Evolutionary conservation across 2,113 vertebrate genomes (phyloP), one percentile per base, ranked within the genome.

Genomic region (Saguinus imperator): DNA sequence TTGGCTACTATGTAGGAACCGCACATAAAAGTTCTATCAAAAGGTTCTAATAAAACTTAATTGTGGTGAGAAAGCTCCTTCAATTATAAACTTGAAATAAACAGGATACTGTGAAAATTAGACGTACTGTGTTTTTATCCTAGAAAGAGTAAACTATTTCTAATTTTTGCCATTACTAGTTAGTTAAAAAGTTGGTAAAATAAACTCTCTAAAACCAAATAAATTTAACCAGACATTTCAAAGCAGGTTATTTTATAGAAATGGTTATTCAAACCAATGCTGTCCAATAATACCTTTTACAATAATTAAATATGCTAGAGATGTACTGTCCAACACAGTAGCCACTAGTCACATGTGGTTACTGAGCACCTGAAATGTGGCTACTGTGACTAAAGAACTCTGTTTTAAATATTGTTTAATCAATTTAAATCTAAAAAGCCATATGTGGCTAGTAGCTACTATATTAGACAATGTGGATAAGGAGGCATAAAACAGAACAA

Each of bases 21-120:
- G 57, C 79, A 85, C 48, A 79, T 82, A 25, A 87, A 87, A 88
- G 20, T 29, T 90, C 10, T 48, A 87, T 32, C 61, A 90, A 55
- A 43, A 79, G 50, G 20, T 79, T 96, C 83, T 91, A 91, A 89
- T 79, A 6, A 64, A 96, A 97, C 48, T 85, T 5, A 95, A 89
- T 1, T 84, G 18, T 92, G 50, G 32, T 83, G 5, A 92, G 57
- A 95, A 92, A 57, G 43, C 5, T 80, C 40, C 70, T 76, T 91
- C 85, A 90, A 50, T 82, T 93, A 73, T 32, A 90, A 95, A 75
- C 55, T 61, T 77, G 6, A 92, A 92, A 29, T 43, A 82, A 82
- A 92, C 3, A 73, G 3, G 5, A 92, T 58, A 91, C 8, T 77
- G 6, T 85, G 29, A 87, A 89, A 92, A 94, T 72, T n/a, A 97